Evolutionary conservation across 2,888 invertebrate species (phyloP), one percentile per base, ranked within the genome.

Genomic region (Melieria omissa): DNA sequence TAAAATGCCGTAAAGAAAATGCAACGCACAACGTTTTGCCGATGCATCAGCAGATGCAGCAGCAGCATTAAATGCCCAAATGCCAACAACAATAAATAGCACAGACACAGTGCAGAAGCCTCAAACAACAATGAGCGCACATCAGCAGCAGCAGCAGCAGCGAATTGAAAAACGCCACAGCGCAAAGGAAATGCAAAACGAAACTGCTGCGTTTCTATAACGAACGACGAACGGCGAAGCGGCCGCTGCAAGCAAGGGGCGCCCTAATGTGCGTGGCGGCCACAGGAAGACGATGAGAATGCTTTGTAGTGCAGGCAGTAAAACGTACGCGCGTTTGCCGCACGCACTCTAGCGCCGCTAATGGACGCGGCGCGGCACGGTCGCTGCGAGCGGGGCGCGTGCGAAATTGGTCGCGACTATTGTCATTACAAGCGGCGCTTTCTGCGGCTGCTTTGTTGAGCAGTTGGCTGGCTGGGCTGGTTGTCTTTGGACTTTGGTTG

Each of bases 1-100:
- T 29, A 67, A 67, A 67, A 52, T 47, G 44, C 49, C 52, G 60
- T 67, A 67, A 67, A 62, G 69, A 69, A 69, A 69, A 54, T 55
- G 46, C 55, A 63, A 63, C 67, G 44, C 6, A 54, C n/a, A 54
- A 29, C 29, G 29, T 29, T 29, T 29, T 29, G 29, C 54, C 14
- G n/a, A 55, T 12, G 42, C 49, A 63, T 7, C 9, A n/a, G 16
- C 42, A 49, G 3, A 46, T 12, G 5, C 9, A 9, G 8, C 47
- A 67, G 12, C 1, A 47, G 12, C 52, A 52, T 12, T 2, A 7
- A 54, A 10, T 4, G 45, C 45, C 29, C 29, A 29, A 62, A 42
- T 16, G 46, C 10, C 42, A 58, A 58, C 9, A 42, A 41, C 29
- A 58, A 58, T 58, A 58, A 42, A 16, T 42, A 66, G 60, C 58